Base-by-base conservation (phyloP, 2,113 vertebrate species). In the Bambusicola thoracicus region DNA sequence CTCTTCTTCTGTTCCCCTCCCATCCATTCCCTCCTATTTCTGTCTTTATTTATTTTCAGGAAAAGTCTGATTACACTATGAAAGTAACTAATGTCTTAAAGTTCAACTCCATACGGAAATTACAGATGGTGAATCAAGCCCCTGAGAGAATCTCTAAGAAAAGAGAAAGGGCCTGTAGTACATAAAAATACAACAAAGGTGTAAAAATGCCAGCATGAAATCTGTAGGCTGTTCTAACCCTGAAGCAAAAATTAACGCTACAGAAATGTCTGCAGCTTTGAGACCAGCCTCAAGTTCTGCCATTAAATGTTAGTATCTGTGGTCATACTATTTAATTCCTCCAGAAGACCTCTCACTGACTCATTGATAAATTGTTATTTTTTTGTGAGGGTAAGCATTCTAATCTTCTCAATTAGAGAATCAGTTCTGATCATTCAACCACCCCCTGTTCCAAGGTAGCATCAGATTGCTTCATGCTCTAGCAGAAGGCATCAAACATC, bases 91-190 rank as follows among this genome's bases (percentile, higher is more conserved):
- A 11, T 18, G n/a, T 75, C 65, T 93, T 65, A 75, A 89, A 94
- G 79, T 94, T 96, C 91, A 93, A 46, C 38, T 68, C 72, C 61
- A 80, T 6, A 6, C 68, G 76, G 82, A 89, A 87, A 78, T 85
- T 87, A 92, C 93, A 85, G 91, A 95, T 81, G 81, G 87, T 81
- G 51, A 81, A 90, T 80, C 61, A 68, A 94, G 40, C 76, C 87
- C 87, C 36, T 44, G 87, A 91, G 87, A 89, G 34, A 65, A 21
- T 68, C 41, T 76, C 44, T 65, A 86, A 56, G 65, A 88, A 91
- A 83, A 87, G 51, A 32, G 32, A 94, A 93, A 20, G 22, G 13
- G 61, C 24, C n/a, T 78, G 66, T n/a, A 75, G 21, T 44, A 88
- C 82, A 56, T 43, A 56, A 93, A 92, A 87, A 70, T 36, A 83